These are phyloP conservation scores for Cryptotermes secundus DNA, from an alignment of 1,140 invertebrate genomes.

Conservation along the genomic window DNA sequence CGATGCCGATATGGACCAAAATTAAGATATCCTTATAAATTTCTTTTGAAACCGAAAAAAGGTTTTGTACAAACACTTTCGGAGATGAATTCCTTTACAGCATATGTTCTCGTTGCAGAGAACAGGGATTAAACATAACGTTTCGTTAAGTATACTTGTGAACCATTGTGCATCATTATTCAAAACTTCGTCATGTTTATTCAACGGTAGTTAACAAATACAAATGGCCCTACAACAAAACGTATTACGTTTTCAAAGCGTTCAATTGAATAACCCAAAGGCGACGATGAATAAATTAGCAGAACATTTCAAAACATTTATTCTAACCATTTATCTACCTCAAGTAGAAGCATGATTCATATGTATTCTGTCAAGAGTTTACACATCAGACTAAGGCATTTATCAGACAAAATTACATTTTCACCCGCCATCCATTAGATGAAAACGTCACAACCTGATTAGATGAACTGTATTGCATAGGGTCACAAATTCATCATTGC, in stretches of 20 bases:
- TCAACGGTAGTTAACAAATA: not conserved
- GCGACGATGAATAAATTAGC: constrained; percentile 6
- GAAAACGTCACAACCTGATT: not conserved
- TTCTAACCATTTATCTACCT: not conserved
- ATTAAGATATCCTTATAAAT: no score
- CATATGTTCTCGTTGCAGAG: no score
- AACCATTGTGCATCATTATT: not conserved
- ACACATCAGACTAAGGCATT: not conserved
- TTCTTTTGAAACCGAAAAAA: no score
- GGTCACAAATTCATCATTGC: not conserved
- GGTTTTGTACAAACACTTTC: no score
- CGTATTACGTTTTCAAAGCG: not conserved
- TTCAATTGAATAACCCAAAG: constrained; percentile 15
- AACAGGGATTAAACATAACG: no score
- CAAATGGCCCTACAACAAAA: not conserved
- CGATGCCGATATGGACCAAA: no score
- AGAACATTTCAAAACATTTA: not conserved
- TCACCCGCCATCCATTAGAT: constrained; percentile 1
- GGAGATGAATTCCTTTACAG: no score
- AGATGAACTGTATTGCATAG: not conserved
- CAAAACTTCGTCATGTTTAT: constrained; percentile 2
- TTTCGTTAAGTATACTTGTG: not conserved
- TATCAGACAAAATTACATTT: constrained; percentile 16
- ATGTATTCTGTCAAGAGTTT: not conserved
- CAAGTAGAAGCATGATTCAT: not conserved